These are phyloP conservation scores for Echiichthys vipera DNA, from an alignment of 2,797 vertebrate species.

Conservation along the genomic window DNA sequence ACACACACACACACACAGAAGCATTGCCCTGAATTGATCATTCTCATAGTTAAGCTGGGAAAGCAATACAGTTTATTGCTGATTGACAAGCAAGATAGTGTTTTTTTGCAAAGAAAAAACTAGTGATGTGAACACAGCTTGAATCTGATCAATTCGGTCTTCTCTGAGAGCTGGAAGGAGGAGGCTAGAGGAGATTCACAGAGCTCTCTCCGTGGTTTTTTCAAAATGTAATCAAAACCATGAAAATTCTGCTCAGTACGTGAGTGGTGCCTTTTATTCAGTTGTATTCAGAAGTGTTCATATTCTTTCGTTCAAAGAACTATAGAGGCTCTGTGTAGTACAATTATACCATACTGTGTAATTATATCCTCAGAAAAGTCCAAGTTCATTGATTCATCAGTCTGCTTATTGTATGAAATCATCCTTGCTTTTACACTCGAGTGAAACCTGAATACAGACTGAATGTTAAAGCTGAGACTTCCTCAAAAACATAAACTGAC, in stretches of 20 bases:
- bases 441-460: not conserved
- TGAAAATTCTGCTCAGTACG: not conserved
- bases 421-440: not conserved
- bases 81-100: constrained; percentile 36
- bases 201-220: not conserved
- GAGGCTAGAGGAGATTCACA: constrained; percentile 13
- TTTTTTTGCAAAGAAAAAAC: constrained; percentile 40
- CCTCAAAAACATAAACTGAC: constrained; percentile 22
- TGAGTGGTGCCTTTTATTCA: not conserved
- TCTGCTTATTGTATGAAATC: not conserved
- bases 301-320: not conserved
- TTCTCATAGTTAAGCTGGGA: constrained; percentile 50
- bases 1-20: not conserved
- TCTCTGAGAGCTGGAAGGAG: constrained; percentile 22
- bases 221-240: not conserved
- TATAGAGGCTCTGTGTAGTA: constrained; percentile 2
- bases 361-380: not conserved
- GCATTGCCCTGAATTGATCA: constrained; percentile 38
- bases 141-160: constrained; percentile 32
- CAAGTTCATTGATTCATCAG: constrained; percentile 5
- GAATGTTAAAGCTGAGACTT: constrained; percentile 17
- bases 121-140: constrained; percentile 39
- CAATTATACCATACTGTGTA: not conserved
- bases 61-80: constrained; percentile 46
- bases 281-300: not conserved